A percentile compares a stretch with the other conserved stretches of the same genome.
Conservation (phyloP, 2,797 vertebrate species). For the Pangasius djambal region DNA sequence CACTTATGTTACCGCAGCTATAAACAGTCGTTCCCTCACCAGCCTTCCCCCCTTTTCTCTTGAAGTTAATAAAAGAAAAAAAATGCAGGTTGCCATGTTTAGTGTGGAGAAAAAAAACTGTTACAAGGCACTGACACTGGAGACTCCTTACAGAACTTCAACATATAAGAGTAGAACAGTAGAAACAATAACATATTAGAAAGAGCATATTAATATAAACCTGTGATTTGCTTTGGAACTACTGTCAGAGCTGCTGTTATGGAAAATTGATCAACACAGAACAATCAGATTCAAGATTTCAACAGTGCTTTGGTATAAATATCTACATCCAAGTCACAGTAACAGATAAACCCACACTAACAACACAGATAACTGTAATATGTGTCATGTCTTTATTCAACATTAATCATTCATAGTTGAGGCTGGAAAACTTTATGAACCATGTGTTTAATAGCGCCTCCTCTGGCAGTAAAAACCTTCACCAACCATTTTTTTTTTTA, state of each 20-base stretch:
- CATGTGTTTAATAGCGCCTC: not conserved
- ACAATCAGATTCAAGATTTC: not conserved
- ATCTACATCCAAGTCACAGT: not conserved
- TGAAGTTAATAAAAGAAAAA: no score
- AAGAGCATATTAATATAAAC: no score
- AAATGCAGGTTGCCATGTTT: no score
- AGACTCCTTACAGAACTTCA: no score
- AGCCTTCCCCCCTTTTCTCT: no score
- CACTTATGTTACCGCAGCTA: no score
- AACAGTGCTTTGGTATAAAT: not conserved
- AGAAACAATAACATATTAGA: no score
- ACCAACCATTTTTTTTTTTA: not conserved
- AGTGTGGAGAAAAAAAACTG: no score
- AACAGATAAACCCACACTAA: not conserved
- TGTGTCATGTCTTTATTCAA: not conserved
- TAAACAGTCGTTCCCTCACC: no score
- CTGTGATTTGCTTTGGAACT: not conserved
- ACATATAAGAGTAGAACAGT: no score
- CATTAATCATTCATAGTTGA: no score
- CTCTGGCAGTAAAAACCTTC: not conserved
- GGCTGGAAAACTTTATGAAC: not conserved
- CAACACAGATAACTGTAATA: not conserved
- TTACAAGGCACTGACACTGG: no score
- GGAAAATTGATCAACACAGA: not conserved
- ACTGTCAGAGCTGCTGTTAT: not conserved